These are phyloP conservation scores for Aethes cnicana DNA, from an alignment of 2,888 invertebrate genomes.

Conservation along the genomic window DNA sequence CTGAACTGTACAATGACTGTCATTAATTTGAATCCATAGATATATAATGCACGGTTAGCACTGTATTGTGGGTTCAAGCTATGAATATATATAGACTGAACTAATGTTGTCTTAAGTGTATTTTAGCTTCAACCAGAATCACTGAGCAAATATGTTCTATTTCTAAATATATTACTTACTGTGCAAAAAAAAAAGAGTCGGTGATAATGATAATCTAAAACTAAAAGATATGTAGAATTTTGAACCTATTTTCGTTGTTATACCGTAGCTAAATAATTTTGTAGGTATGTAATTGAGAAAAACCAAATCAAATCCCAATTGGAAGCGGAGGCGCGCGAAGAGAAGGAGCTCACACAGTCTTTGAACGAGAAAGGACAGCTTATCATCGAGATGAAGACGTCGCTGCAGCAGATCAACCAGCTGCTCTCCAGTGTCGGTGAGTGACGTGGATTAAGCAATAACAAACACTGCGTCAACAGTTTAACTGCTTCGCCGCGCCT, in stretches of 20 bases:
- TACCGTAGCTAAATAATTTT: conserved; percentile 4
- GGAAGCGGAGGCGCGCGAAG: conserved; percentile 66
- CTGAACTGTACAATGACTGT: too few relatives aligned
- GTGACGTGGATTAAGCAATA: conserved; percentile 20
- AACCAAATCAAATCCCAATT: conserved; percentile 66
- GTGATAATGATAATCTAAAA: too few relatives aligned
- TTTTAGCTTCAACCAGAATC: too few relatives aligned
- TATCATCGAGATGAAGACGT: conserved; percentile 81
- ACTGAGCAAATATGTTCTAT: too few relatives aligned
- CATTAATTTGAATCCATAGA: too few relatives aligned
- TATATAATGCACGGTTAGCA: too few relatives aligned
- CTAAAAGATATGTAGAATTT: too few relatives aligned
- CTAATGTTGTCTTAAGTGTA: too few relatives aligned
- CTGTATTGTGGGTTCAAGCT: too few relatives aligned
- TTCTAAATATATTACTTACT: too few relatives aligned
- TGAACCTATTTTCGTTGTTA: not conserved
- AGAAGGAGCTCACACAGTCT: conserved; percentile 56
- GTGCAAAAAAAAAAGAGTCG: too few relatives aligned
- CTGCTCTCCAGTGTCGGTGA: conserved; percentile 73
- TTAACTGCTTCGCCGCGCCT: not conserved
- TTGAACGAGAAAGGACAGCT: conserved; percentile 76
- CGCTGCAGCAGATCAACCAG: conserved; percentile 82
- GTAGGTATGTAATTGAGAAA: conserved; percentile 77
- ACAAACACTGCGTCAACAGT: not conserved
- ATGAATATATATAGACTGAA: too few relatives aligned